Percentiles rank a stretch among this genome's conserved stretches.
phyloP scores from a whole-genome alignment of 2,797 vertebrate species.

The Darevskia mixta region DNA sequence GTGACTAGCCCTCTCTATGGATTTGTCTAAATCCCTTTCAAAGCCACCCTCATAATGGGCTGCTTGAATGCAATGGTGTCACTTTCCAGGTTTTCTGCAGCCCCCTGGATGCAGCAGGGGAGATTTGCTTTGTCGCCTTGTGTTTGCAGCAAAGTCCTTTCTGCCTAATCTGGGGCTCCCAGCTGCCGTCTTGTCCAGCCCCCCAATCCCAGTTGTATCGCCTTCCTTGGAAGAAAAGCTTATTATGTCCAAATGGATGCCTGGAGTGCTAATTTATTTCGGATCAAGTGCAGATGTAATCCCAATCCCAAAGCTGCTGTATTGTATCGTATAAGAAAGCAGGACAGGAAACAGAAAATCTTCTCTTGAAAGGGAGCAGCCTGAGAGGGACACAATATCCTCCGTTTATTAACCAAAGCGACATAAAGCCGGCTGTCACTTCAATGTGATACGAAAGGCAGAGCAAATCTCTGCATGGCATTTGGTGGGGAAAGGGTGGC shows the following conservation, averaged over 20 bases:
- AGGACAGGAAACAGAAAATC: slow-evolving; percentile 7
- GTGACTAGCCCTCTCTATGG: too few relatives aligned
- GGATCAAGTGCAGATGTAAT: slow-evolving; percentile 49
- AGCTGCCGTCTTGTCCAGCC: not conserved
- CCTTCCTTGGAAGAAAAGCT: slow-evolving; percentile 38
- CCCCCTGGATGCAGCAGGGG: fast-evolving
- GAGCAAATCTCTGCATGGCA: slow-evolving; percentile 11
- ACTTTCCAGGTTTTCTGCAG: not conserved
- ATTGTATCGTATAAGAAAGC: slow-evolving; percentile 11
- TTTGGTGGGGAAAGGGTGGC: not conserved
- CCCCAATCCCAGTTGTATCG: not conserved
- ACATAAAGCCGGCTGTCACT: slow-evolving; percentile 19
- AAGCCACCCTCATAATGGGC: too few relatives aligned
- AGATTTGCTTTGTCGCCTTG: fast-evolving
- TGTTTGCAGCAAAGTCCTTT: fast-evolving
- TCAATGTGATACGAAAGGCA: not conserved
- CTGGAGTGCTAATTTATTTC: slow-evolving; percentile 39
- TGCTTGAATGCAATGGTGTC: not conserved
- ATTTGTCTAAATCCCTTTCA: too few relatives aligned
- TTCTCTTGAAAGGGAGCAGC: not conserved
- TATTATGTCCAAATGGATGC: slow-evolving; percentile 36
- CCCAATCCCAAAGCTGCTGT: not conserved
- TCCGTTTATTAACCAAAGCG: slow-evolving; percentile 25
- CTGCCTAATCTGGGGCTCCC: not conserved
- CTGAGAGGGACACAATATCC: not conserved